Evolutionary conservation across 2,113 vertebrate genomes (phyloP), one percentile per base, ranked within the genome.

Genomic region (Cheilinus undulatus): DNA sequence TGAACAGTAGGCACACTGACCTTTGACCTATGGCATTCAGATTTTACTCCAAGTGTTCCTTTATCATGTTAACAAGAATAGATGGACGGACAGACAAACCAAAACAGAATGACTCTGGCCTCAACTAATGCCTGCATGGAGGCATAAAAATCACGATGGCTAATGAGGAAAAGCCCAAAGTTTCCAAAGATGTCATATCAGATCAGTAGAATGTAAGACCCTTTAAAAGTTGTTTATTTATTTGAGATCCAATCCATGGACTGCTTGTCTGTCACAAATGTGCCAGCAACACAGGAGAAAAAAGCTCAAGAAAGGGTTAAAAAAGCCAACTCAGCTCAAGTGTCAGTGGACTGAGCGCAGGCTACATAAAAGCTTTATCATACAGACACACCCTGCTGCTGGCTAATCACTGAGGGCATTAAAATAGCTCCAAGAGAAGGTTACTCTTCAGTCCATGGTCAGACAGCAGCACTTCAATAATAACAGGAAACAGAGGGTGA

Each of bases 401-500:
- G 17, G 28, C 3, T 30, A 5, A 30, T 30, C 28, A 30, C 28
- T 34, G 32, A 10, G 32, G 24, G 4, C 34, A 36, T 72, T 30
- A n/a, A 65, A 48, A 72, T 38, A 38, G 62, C 1, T 0, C 24
- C 15, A 24, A 8, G 36, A 40, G 17, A 30, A 66, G 26, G 40
- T 76, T 57, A 13, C 46, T 49, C 23, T 65, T 24, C 2, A 15
- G 57, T 53, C 17, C 17, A 46, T 20, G 20, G 1, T 13, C 2
- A 45, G 46, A 50, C 32, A 46, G 52, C 53, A 43, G 42, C 0
- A 36, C 46, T 11, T 43, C 2, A 26, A 30, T 69, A 67, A 56
- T 22, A 80, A 62, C 80, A 87, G 83, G 86, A 91, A 89, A 63
- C 43, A 51, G 53, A 50, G 51, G 45, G 34, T 36, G 57, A 53